Evolutionary conservation across 2,888 invertebrate species (phyloP), one percentile per base, ranked within the genome.

Genomic region (Hanleya hanleyi): DNA sequence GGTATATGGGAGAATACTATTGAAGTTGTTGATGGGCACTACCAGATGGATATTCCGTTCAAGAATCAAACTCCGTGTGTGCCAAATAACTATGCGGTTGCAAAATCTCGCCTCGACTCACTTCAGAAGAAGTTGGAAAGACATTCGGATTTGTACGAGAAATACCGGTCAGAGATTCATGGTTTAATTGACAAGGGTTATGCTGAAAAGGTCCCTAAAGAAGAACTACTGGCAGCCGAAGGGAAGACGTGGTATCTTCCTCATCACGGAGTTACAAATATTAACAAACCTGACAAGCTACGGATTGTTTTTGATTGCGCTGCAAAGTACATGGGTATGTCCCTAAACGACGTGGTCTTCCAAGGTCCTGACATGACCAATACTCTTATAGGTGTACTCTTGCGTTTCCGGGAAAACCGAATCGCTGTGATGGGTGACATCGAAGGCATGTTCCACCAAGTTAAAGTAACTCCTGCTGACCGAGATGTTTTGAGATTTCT

Each of bases 231-330:
- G 7, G 41, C 9, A 41, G 18, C 9, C 18, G 9, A 41, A 41
- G 57, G 57, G 4, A 41, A 66, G 9, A 29, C 29, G 15, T 67
- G 74, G 68, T 74, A 71, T 57, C 32, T 70, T 18, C 67, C 67
- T 1, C 71, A 74, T 64, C 64, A 67, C 32, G 65, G 41, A 29
- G 68, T 74, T 4, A 41, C 49, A 9, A 57, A 57, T 9, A 26
- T 57, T 3, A 57, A 26, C 9, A 22, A 29, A 29, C 65, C 62
- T 15, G 68, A 76, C 41, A 78, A 78, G 26, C 4, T 72, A 1
- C 18, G 78, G 26, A 66, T 78, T 29, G 77, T 78, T 22, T 77
- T 77, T 57, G 74, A n/a, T n/a, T n/a, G n/a, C n/a, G n/a, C n/a
- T n/a, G n/a, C n/a, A n/a, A 78, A 26, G 29, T 74, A 67, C 32